Evolutionary conservation across 1,140 invertebrate genomes (phyloP), one percentile per base, ranked within the genome.

Genomic region (Frieseomelitta varia): DNA sequence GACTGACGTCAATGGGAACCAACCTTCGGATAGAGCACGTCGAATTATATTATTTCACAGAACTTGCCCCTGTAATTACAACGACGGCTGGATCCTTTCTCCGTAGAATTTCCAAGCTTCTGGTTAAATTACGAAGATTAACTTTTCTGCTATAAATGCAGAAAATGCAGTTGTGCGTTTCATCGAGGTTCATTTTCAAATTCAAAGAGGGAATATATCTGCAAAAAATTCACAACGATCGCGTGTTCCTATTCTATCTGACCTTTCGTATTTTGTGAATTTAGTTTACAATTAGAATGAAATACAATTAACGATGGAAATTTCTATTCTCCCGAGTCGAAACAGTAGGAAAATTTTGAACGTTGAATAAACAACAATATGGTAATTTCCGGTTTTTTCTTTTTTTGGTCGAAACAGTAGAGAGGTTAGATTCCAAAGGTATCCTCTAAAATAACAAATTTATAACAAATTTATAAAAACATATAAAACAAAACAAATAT

Each of bases 1-100:
- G 81, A 61, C 47, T 90, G 88, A 90, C 88, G 88, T 90, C 88
- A 90, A 90, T 90, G 85, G 79, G 79, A 81, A 75, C 67, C 82
- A 79, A 78, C 82, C 88, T 87, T 78, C 67, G 17, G 85, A 47
- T 68, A 63, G 80, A 82, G 73, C 53, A 79, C 55, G 75, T 80
- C 69, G 56, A 81, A 68, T 88, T 85, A 68, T 84, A 75, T 87
- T 84, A 87, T 85, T 87, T 85, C 65, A 68, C 65, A 63, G 84
- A 87, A 80, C 63, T 53, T 34, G 15, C 4, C 56, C n/a, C 63
- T 12, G 55, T 68, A 83, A 81, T 87, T 67, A 65, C 67, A 34
- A 39, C 17, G 56, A 30, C 51, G 39, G 47, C 56, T 34, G 11
- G 34, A 61, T 77, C 58, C n/a, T n/a, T 61, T 21, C 65, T 51